Conservation (phyloP, 2,888 invertebrate genomes). For the Leptinotarsa tumamoca region DNA sequence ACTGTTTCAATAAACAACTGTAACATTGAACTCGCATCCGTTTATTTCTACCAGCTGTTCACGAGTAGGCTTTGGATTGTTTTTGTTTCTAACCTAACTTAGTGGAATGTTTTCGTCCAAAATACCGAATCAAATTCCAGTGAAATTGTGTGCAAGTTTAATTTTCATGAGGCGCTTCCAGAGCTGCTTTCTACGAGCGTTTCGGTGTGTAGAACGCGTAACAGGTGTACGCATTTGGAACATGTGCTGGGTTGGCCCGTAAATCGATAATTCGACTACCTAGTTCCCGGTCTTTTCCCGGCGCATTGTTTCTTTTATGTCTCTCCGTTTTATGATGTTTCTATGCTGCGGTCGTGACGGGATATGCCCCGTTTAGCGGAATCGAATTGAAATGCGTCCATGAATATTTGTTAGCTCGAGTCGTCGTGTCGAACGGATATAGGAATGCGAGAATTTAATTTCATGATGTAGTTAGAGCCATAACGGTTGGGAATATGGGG, state of each 20-base stretch:
- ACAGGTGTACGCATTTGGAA: conserved; percentile 43
- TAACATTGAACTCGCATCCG: conserved; percentile 33
- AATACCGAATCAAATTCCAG: not conserved
- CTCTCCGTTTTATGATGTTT: conserved; percentile 9
- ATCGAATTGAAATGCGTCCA: not conserved
- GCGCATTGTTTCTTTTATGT: conserved; percentile 7
- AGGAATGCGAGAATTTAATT: not conserved
- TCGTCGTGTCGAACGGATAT: not conserved
- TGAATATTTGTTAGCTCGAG: not conserved
- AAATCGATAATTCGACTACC: conserved; percentile 9
- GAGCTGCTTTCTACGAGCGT: not conserved
- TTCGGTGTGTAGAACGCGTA: conserved; percentile 29
- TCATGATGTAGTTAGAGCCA: not conserved
- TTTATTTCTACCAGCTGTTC: conserved; percentile 39
- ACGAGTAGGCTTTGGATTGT: conserved; percentile 4
- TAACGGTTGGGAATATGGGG: not conserved
- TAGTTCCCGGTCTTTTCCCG: conserved; percentile 7
- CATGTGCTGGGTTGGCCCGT: conserved; percentile 35
- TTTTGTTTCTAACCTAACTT: conserved; percentile 17
- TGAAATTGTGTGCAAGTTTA: conserved; percentile 29
- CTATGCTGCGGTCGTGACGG: not conserved
- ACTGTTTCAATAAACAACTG: conserved; percentile 40
- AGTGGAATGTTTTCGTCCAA: conserved; percentile 11
- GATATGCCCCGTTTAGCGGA: conserved; percentile 5
- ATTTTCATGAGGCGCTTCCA: not conserved